phyloP scores from a whole-genome alignment of 2,888 invertebrate species.

The Camponotus fellah region DNA sequence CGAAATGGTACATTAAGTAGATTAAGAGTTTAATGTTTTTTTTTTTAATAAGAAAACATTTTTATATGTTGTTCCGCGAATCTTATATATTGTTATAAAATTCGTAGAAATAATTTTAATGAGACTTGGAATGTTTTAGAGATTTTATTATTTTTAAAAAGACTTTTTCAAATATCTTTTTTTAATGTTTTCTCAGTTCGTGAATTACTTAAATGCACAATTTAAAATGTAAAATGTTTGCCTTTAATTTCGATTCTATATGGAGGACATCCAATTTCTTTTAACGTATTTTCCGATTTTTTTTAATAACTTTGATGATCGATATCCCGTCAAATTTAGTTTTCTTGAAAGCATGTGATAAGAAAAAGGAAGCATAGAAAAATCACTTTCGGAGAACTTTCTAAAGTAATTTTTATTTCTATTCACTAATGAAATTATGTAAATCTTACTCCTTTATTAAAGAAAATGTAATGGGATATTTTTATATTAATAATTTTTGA shows the following conservation, averaged over 20 bases:
- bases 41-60: slow-evolving; percentile 1
- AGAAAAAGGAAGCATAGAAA: slow-evolving; percentile 39
- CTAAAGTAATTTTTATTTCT: slow-evolving; percentile 19
- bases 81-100: not conserved
- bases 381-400: not conserved
- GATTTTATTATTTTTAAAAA: not conserved
- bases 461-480: not conserved
- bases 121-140: not conserved
- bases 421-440: not conserved
- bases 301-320: slow-evolving; percentile 28
- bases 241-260: slow-evolving; percentile 31
- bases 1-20: not conserved
- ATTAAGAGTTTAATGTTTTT: slow-evolving; percentile 34
- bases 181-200: not conserved
- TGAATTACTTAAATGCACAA: slow-evolving; percentile 10
- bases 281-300: slow-evolving; percentile 27
- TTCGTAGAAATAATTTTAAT: not conserved
- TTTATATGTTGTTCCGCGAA: not conserved
- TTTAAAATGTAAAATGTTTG: too few species aligned
- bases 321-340: slow-evolving; percentile 42
- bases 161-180: not conserved
- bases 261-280: slow-evolving; percentile 5
- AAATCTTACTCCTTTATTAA: slow-evolving; percentile 27
- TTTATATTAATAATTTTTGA: slow-evolving; percentile 20
- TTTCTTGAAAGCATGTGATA: slow-evolving; percentile 22